Evolutionary conservation across 1,140 invertebrate species (phyloP).

Genomic region (Chrysoperla carnea): DNA sequence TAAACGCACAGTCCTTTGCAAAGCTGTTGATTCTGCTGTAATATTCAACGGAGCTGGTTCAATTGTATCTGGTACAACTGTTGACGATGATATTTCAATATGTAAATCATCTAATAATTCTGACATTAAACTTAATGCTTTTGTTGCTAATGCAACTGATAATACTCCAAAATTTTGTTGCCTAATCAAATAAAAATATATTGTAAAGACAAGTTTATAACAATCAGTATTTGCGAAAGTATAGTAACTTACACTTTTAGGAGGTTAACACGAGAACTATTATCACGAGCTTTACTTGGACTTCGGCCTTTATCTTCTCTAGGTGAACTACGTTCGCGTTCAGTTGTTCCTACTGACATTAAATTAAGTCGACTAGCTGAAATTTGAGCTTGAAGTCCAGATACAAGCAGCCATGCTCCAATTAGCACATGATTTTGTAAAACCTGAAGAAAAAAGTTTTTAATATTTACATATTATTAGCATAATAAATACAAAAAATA

Average conservation of each 20-base stretch:
- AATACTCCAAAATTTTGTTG: conserved; percentile 69
- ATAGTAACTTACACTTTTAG: conserved; percentile 19
- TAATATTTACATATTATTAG: neutral
- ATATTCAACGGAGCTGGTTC: conserved; percentile 38
- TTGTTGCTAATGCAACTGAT: conserved; percentile 59
- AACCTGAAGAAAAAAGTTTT: conserved; percentile 31
- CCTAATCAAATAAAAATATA: conserved; percentile 17
- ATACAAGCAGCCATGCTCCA: conserved; percentile 70
- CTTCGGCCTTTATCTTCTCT: conserved; percentile 45
- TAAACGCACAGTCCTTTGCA: conserved; percentile 46
- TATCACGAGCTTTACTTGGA: conserved; percentile 43
- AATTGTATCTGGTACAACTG: conserved; percentile 11
- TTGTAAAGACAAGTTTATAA: neutral
- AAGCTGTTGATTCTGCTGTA: conserved; percentile 37
- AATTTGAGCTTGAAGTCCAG: conserved; percentile 61
- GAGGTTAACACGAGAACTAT: conserved; percentile 20
- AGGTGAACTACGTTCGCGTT: conserved; percentile 8
- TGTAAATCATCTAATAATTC: conserved; percentile 49
- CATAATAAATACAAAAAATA: neutral
- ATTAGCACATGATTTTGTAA: conserved; percentile 79
- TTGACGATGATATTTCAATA: conserved; percentile 25
- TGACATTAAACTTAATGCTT: conserved; percentile 46
- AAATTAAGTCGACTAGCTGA: conserved; percentile 31
- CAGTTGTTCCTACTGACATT: conserved; percentile 25
- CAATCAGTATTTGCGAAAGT: too few relatives aligned